Conservation (phyloP, 2,797 vertebrate species). For the Labroides dimidiatus region DNA sequence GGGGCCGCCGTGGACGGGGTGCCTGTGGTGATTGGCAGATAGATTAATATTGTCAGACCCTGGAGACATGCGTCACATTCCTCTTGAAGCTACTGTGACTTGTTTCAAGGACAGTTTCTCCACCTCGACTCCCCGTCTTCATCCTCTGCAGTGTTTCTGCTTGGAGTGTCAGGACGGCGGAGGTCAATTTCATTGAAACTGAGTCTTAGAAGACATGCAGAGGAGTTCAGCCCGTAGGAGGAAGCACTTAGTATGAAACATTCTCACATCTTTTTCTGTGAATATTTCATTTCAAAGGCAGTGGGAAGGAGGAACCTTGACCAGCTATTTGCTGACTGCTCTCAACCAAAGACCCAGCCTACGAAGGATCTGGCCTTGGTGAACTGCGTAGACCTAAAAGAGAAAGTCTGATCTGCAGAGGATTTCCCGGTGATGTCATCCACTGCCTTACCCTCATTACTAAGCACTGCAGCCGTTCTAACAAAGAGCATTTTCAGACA, state of each 20-base stretch:
- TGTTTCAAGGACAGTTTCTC: slow-evolving; percentile 90
- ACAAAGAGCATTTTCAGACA: too few relatives aligned
- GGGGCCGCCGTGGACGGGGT: slow-evolving; percentile 77
- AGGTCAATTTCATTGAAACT: slow-evolving; percentile 49
- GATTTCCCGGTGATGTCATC: too few relatives aligned
- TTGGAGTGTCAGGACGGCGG: slow-evolving; percentile 41
- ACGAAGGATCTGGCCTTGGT: too few relatives aligned
- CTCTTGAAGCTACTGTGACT: slow-evolving; percentile 82
- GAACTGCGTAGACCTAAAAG: too few relatives aligned
- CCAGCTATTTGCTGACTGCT: slow-evolving; percentile 14
- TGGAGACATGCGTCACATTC: slow-evolving; percentile 88
- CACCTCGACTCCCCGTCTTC: slow-evolving; percentile 29
- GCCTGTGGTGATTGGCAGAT: slow-evolving; percentile 88
- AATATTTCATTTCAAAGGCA: background rate
- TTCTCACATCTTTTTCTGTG: slow-evolving; percentile 7
- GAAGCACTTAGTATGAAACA: slow-evolving; percentile 36
- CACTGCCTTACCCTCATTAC: too few relatives aligned
- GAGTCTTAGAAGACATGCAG: slow-evolving; percentile 38
- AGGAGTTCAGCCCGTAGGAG: slow-evolving; percentile 26
- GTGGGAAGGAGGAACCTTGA: slow-evolving; percentile 2
- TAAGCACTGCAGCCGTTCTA: too few relatives aligned
- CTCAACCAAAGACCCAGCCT: background rate
- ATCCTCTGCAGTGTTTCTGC: slow-evolving; percentile 33
- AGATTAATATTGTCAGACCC: slow-evolving; percentile 95
- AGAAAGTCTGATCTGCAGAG: too few relatives aligned